phyloP scores from a whole-genome alignment of 2,888 invertebrate species.

The Sericinus montela region DNA sequence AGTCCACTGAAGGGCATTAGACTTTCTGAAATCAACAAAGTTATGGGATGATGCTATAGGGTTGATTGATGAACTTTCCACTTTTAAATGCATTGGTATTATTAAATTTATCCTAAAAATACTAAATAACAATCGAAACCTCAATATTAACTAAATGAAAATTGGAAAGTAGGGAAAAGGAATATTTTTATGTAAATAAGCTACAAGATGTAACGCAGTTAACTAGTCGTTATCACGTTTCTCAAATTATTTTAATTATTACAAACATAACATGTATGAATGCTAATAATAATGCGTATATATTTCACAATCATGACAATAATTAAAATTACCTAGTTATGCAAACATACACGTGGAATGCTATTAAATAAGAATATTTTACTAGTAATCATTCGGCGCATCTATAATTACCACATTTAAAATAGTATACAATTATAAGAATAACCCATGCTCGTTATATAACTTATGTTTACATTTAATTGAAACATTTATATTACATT shows the following conservation, averaged over 20 bases:
- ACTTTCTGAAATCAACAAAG: no score
- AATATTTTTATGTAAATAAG: neutral
- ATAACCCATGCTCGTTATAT: no score
- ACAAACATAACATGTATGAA: neutral
- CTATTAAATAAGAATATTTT: neutral
- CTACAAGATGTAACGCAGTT: neutral
- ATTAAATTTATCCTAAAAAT: no score
- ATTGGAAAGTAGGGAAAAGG: neutral
- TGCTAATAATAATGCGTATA: conserved; percentile 2
- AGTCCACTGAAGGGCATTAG: no score
- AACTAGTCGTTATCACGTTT: neutral
- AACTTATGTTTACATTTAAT: neutral
- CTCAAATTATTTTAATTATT: neutral
- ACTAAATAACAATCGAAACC: no score
- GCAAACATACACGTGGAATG: conserved; percentile 12
- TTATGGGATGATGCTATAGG: no score
- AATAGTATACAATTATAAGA: neutral
- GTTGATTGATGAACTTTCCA: no score
- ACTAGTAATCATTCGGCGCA: conserved; percentile 8
- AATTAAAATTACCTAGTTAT: neutral
- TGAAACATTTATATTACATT: no score
- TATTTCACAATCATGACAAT: neutral
- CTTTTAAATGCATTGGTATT: no score
- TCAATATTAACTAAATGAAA: neutral
- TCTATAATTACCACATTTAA: conserved; percentile 3